Evolutionary conservation across 2,888 invertebrate species (phyloP).

Genomic region (Eupithecia subumbrata): DNA sequence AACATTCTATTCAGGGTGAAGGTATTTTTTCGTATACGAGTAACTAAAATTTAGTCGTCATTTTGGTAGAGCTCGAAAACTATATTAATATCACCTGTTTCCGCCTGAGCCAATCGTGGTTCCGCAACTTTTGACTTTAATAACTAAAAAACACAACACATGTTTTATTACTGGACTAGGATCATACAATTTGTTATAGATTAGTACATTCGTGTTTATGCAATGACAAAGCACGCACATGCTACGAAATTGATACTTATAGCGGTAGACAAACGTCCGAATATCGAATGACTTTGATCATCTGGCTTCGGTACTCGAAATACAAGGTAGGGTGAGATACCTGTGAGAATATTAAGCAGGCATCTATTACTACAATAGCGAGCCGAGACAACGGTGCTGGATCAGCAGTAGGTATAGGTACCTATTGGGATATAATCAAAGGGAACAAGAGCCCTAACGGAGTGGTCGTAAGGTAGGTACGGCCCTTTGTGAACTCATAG

Average conservation of each 20-base stretch:
- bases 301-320: background rate
- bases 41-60: background rate
- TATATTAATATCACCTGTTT: background rate
- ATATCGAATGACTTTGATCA: background rate
- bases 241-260: background rate
- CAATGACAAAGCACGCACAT: background rate
- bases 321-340: conserved; percentile 15
- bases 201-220: background rate
- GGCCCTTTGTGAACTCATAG: conserved; percentile 60
- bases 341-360: conserved; percentile 40
- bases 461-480: conserved; percentile 60
- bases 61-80: background rate
- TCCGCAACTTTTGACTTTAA: background rate
- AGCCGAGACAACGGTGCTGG: conserved; percentile 56
- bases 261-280: background rate
- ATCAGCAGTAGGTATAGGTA: conserved; percentile 50
- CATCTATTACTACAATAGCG: conserved; percentile 45
- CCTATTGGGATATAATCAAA: conserved; percentile 56
- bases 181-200: background rate
- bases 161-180: background rate
- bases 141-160: background rate
- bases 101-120: background rate
- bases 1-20: background rate
- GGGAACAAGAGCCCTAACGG: conserved; percentile 53
- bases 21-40: background rate